phyloP scores from a whole-genome alignment of 2,888 invertebrate genomes.

The Alcis repandata region DNA sequence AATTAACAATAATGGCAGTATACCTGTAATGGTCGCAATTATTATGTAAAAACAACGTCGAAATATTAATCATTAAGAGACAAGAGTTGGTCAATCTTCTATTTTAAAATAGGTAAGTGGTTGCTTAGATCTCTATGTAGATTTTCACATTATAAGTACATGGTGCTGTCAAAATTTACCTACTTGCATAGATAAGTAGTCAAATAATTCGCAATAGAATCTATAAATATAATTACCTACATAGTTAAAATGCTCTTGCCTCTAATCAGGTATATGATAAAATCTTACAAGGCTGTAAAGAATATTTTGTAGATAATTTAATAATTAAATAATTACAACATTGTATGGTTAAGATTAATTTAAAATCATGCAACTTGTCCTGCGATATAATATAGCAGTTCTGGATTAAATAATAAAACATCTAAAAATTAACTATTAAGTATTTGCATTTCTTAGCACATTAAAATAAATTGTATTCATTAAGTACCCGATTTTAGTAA shows the following conservation, averaged over 20 bases:
- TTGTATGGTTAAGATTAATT: neutral
- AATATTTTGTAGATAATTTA: neutral
- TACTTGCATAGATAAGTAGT: no score
- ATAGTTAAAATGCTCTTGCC: conserved; percentile 1
- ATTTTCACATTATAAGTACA: no score
- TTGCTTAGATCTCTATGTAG: no score
- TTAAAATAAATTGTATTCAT: conserved; percentile 30
- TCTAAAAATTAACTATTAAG: conserved; percentile 14
- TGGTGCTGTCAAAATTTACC: no score
- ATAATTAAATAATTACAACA: conserved; percentile 2
- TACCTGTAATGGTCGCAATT: conserved; percentile 34
- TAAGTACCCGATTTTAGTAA: conserved; percentile 31
- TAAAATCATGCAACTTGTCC: conserved; percentile 8
- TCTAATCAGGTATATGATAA: conserved; percentile 1
- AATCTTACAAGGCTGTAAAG: conserved; percentile 1
- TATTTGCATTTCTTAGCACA: conserved; percentile 7
- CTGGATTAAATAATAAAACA: conserved; percentile 13
- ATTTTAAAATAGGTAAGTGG: no score
- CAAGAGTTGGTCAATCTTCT: conserved; percentile 12
- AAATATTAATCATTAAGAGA: conserved; percentile 17
- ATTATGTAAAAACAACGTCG: conserved; percentile 27
- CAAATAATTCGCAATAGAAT: neutral
- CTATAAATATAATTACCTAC: neutral
- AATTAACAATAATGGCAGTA: conserved; percentile 36
- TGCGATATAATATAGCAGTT: conserved; percentile 9